phyloP scores from a whole-genome alignment of 2,888 invertebrate genomes.

The Drosophila affinis region DNA sequence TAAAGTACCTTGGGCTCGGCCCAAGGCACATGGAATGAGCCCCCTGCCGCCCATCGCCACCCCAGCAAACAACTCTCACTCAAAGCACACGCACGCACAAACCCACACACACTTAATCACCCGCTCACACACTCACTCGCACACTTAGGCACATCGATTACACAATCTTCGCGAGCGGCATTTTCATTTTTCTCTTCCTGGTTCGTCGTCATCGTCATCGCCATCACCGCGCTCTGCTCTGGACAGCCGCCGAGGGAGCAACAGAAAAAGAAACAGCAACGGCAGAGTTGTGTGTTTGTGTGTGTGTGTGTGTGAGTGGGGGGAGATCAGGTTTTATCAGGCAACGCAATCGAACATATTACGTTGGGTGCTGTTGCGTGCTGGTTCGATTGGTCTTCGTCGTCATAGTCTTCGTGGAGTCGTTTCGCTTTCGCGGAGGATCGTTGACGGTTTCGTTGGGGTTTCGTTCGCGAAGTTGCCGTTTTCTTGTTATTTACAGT shows the following conservation, averaged over 20 bases:
- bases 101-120: conserved; percentile 11
- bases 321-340: conserved; percentile 77
- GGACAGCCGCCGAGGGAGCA: neutral
- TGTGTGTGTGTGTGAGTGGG: conserved; percentile 41
- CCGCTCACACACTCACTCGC: conserved; percentile 21
- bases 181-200: conserved; percentile 82
- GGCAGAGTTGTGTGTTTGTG: conserved; percentile 7
- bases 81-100: conserved; percentile 41
- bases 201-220: conserved; percentile 71
- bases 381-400: conserved; percentile 23
- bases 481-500: conserved; percentile 75
- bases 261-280: neutral
- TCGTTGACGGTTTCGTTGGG: conserved; percentile 56
- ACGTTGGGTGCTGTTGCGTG: conserved; percentile 44
- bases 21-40: conserved; percentile 7
- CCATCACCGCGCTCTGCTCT: neutral
- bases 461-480: conserved; percentile 44
- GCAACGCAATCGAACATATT: conserved; percentile 70
- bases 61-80: conserved; percentile 65
- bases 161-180: conserved; percentile 76
- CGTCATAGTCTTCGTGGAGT: conserved; percentile 31
- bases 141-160: conserved; percentile 66
- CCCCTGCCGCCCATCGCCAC: conserved; percentile 5
- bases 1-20: no score
- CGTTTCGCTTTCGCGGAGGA: conserved; percentile 73